Base-by-base conservation (phyloP, 2,888 invertebrate genomes). In the Ophion ventricosus region DNA sequence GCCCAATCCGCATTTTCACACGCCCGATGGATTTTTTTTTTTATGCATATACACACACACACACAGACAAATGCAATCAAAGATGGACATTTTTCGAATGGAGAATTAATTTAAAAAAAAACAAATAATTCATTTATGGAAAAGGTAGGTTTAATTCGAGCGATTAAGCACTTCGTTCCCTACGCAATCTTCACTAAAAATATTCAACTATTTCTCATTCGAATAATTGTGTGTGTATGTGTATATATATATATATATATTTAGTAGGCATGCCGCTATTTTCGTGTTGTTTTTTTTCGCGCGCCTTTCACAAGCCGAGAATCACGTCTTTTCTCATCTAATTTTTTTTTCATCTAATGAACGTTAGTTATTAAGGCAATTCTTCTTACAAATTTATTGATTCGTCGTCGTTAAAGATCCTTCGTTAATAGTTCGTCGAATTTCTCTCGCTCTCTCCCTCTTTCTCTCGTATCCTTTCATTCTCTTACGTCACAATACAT, bases 311-410 rank as follows among this genome's bases (percentile, higher is more conserved):
- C 40, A 76, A 56, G 70, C 35, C 49, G 70, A 69, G 78, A 78
- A 61, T 70, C 64, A 57, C 63, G 72, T 23, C 56, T 78, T 56
- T 76, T 69, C 43, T 69, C 43, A 7, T 69, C 17, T 54, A 5
- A 26, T 67, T 54, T 25, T 29, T 79, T 86, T 83, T 85, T 86
- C 80, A 57, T 56, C n/a, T 64, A 79, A 88, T 86, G 87, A 88
- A 88, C 84, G 85, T 87, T 88, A 88, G 89, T 88, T 90, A 89
- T 90, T 91, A 91, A 91, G 91, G 91, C 91, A 91, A 91, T 89
- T 88, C 89, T 91, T 86, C 87, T 90, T 90, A 89, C 87, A 88
- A 74, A 88, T 88, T 88, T 88, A 87, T 87, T 83, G 82, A 87
- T 87, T 87, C 85, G 70, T 85, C 84, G 69, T 81, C 72, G 73